phyloP scores from a whole-genome alignment of 2,797 vertebrate species.

The Trematomus bernacchii region DNA sequence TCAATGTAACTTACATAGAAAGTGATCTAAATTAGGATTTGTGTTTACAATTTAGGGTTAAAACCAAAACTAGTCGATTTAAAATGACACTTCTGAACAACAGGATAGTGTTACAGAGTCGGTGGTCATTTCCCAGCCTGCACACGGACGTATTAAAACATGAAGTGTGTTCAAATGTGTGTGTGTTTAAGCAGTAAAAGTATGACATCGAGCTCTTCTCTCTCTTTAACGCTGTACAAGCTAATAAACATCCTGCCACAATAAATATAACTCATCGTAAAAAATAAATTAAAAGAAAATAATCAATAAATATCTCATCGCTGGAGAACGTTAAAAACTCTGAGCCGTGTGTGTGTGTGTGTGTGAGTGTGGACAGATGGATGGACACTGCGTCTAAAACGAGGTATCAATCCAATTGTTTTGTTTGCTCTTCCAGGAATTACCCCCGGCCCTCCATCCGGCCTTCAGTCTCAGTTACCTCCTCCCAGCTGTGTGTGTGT shows the following conservation, averaged over 20 bases:
- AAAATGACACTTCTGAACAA: conserved; percentile 14
- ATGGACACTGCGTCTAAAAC: conserved; percentile 24
- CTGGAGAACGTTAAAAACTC: conserved; percentile 25
- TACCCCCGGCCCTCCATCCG: conserved; percentile 44
- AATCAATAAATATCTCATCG: conserved; percentile 71
- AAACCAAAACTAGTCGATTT: not conserved
- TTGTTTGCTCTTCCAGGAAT: conserved; percentile 54
- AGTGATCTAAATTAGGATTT: no score
- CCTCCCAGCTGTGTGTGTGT: conserved; percentile 50
- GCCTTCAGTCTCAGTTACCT: conserved; percentile 51
- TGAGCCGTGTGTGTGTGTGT: conserved; percentile 26
- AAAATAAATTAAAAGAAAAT: conserved; percentile 73
- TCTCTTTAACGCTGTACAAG: conserved; percentile 58
- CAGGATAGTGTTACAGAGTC: not conserved
- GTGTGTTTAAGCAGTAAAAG: conserved; percentile 14
- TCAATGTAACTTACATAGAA: no score
- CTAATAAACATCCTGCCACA: conserved; percentile 55
- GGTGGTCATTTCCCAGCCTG: conserved; percentile 39
- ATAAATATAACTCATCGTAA: conserved; percentile 74
- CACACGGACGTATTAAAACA: not conserved
- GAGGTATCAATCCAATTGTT: conserved; percentile 26
- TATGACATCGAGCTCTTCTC: conserved; percentile 23
- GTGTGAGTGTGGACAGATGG: conserved; percentile 8
- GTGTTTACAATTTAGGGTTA: not conserved
- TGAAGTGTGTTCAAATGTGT: conserved; percentile 10